A percentile compares a stretch with the other conserved stretches of the same genome.
Conservation (phyloP, 2,888 invertebrate genomes). For the Tachina grossa region DNA sequence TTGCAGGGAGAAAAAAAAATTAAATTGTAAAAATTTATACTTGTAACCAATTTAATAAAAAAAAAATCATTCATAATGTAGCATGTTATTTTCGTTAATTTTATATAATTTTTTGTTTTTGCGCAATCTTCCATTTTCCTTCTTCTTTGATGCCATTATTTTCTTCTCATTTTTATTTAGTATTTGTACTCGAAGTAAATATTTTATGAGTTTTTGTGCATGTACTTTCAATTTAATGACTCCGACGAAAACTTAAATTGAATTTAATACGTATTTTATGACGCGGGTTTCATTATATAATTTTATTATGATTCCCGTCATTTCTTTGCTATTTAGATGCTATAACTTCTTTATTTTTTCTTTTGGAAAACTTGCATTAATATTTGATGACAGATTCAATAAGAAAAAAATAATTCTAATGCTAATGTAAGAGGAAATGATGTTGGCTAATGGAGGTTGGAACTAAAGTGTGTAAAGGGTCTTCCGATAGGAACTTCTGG, state of each 20-base stretch:
- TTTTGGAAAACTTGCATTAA: background rate
- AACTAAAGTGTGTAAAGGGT: too few relatives aligned
- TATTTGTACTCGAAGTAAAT: background rate
- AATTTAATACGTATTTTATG: conserved; percentile 47
- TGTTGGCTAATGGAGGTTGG: background rate
- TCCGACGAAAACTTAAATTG: conserved; percentile 29
- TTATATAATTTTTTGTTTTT: conserved; percentile 46
- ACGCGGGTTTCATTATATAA: conserved; percentile 38
- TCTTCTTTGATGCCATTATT: conserved; percentile 46
- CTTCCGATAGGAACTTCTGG: too few relatives aligned
- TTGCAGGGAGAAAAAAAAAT: background rate
- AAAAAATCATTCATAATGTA: conserved; percentile 47
- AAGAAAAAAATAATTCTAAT: background rate
- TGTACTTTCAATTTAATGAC: conserved; percentile 11
- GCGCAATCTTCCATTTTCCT: conserved; percentile 5
- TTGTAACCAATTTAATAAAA: conserved; percentile 17
- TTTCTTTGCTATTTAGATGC: conserved; percentile 2
- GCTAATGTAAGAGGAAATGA: conserved; percentile 1
- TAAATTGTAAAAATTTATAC: conserved; percentile 50
- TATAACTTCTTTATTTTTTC: background rate
- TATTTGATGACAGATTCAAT: too few relatives aligned
- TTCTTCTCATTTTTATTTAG: conserved; percentile 16
- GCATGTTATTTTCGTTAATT: conserved; percentile 52
- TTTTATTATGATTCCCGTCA: conserved; percentile 31
- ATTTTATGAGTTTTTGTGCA: background rate